Base-by-base conservation (phyloP, 2,888 invertebrate species). In the Lumbricus terrestris region DNA sequence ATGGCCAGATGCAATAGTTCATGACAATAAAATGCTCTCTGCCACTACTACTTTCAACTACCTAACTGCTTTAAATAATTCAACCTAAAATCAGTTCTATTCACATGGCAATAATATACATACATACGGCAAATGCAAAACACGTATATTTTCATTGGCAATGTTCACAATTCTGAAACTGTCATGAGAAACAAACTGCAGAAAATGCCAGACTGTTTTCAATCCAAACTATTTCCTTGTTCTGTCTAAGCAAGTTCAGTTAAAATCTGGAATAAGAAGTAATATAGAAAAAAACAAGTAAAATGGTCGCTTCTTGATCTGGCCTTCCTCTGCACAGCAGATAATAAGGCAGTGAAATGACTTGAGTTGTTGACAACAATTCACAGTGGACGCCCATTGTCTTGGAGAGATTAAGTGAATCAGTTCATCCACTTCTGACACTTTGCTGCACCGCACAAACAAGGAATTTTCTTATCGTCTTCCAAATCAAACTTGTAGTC, bases 391-490 rank as follows among this genome's bases (percentile, higher is more conserved):
- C 11, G 29, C 13, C 69, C 69, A 69, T n/a, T n/a, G n/a, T 69
- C 69, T 69, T 69, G 69, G 29, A 6, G 69, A 69, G 29, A n/a
- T 29, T 11, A 69, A 69, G 69, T n/a, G n/a, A 85, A 18, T 91
- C 90, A 95, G 93, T 95, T 95, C 95, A 99, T 99, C 99, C 99
- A 99, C 96, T 99, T 99, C 93, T 98, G 97, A 95, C 99, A 99
- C 96, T 98, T 99, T 91, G 98, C 97, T 89, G 99, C 99, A 93
- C 98, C 99, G 96, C 99, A 99, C 96, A 98, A 97, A 95, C 99
- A 99, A 93, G 99, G 98, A 94, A 99, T 99, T 95, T 99, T 99
- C 96, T 98, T 97, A 95, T 98, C 98, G 91, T 99, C 99, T 96
- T 99, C 99, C 94, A 99, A 97, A 95, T 99, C 99, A 96, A 99